A percentile compares a stretch with the other conserved stretches of the same genome.
Evolutionary conservation across 1,140 invertebrate species (phyloP).

Genomic region (Lordiphosa mommai): DNA sequence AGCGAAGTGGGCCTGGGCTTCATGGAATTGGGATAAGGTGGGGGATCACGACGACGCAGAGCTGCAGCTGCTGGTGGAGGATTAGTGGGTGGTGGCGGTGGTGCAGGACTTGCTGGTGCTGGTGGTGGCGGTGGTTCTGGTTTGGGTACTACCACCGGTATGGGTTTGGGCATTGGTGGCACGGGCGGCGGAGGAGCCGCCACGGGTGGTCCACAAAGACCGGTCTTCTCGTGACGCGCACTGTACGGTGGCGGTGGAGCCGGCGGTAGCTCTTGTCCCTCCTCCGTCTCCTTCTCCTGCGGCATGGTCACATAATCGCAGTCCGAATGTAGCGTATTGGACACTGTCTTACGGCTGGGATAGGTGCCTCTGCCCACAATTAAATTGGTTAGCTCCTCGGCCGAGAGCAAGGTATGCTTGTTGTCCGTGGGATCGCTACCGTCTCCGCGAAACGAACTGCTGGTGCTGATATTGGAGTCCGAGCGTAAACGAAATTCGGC

Average conservation of each 20-base stretch:
- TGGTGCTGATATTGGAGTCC: constrained; percentile 87
- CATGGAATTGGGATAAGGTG: constrained; percentile 81
- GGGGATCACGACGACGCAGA: constrained; percentile 80
- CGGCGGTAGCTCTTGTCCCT: constrained; percentile 60
- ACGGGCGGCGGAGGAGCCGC: constrained; percentile 18
- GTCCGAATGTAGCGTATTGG: constrained; percentile 90
- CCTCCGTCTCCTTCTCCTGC: constrained; percentile 80
- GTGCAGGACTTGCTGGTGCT: background rate
- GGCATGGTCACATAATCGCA: constrained; percentile 93
- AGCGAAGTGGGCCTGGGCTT: constrained; percentile 79
- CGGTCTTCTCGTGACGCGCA: constrained; percentile 77
- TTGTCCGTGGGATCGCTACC: constrained; percentile 90
- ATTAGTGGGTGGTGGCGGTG: constrained; percentile 1
- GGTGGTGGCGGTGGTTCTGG: constrained; percentile 21
- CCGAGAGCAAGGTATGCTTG: constrained; percentile 87
- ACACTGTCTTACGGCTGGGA: constrained; percentile 89
- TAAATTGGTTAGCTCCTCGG: constrained; percentile 89
- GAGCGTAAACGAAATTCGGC: constrained; percentile 83
- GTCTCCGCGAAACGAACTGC: constrained; percentile 90
- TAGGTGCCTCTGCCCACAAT: constrained; percentile 88
- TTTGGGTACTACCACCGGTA: constrained; percentile 22
- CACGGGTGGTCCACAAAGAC: constrained; percentile 67
- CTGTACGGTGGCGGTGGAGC: constrained; percentile 81
- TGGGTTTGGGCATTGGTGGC: constrained; percentile 32
- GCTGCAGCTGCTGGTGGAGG: constrained; percentile 20